These are phyloP conservation scores for Neocrepidodera transversa DNA, from an alignment of 2,888 invertebrate genomes.

Conservation along the genomic window DNA sequence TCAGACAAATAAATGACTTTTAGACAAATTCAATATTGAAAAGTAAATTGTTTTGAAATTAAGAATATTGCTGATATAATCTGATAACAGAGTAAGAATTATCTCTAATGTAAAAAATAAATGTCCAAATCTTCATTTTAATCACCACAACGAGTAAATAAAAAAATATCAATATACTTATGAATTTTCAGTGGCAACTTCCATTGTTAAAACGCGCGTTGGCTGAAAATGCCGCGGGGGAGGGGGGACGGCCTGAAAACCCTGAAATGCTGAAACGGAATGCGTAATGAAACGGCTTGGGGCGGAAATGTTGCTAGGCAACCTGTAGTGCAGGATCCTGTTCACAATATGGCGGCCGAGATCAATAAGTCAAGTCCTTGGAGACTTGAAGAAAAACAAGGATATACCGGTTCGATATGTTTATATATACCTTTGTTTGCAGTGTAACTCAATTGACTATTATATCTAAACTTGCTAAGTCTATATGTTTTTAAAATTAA, in stretches of 20 bases:
- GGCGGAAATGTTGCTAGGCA: constrained; percentile 57
- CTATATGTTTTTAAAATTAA: too few species aligned
- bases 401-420: neutral
- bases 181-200: neutral
- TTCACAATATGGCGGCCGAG: constrained; percentile 55
- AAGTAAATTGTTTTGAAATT: too few species aligned
- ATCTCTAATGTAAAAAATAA: too few species aligned
- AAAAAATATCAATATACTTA: too few species aligned
- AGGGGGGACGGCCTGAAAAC: constrained; percentile 26
- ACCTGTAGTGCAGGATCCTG: constrained; percentile 52
- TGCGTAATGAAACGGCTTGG: constrained; percentile 49
- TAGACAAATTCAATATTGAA: too few species aligned
- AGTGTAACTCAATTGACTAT: too few species aligned
- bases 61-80: too few species aligned
- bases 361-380: constrained; percentile 60
- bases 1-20: too few species aligned
- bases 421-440: neutral
- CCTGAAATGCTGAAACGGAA: constrained; percentile 37
- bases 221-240: constrained; percentile 35
- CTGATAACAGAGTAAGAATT: too few species aligned
- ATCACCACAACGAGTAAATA: too few species aligned
- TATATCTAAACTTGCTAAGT: too few species aligned
- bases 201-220: constrained; percentile 40
- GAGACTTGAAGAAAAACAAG: constrained; percentile 39
- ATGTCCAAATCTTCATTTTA: too few species aligned